A percentile compares a stretch with the other conserved stretches of the same genome.
These are phyloP conservation scores for Drosophila sucinea DNA, from an alignment of 1,140 invertebrate species.

Conservation along the genomic window DNA sequence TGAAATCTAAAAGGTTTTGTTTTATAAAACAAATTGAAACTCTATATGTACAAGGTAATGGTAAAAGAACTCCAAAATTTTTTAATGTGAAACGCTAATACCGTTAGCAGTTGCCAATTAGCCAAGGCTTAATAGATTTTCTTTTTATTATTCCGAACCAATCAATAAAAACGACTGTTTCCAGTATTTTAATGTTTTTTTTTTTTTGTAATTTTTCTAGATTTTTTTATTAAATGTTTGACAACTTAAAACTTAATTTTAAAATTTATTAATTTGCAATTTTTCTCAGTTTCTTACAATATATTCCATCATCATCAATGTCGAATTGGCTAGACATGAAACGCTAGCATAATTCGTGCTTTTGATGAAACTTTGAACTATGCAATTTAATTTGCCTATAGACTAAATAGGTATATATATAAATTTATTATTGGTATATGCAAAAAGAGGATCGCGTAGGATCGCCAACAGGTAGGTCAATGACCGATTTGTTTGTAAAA, in stretches of 20 bases:
- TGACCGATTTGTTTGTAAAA: conserved; percentile 36
- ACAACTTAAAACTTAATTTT: conserved; percentile 35
- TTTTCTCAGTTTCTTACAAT: conserved; percentile 8
- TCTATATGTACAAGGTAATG: no score
- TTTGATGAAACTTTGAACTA: conserved; percentile 62
- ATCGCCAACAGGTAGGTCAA: conserved; percentile 36
- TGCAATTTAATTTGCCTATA: conserved; percentile 61
- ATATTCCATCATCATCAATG: conserved; percentile 27
- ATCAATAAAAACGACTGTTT: no score
- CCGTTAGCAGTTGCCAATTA: no score
- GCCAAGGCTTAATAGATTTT: no score
- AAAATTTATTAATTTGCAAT: conserved; percentile 5
- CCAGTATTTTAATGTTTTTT: neutral
- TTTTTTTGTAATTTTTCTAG: conserved; percentile 17
- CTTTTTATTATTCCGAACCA: no score
- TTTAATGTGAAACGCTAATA: no score
- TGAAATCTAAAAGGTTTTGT: neutral
- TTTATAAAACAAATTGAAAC: neutral
- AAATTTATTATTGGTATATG: conserved; percentile 58
- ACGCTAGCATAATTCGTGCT: conserved; percentile 54
- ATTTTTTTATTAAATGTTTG: conserved; percentile 45
- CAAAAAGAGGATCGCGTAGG: conserved; percentile 44
- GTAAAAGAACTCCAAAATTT: no score
- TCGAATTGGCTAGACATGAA: conserved; percentile 15
- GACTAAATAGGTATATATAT: conserved; percentile 44